Evolutionary conservation across 2,113 vertebrate species (phyloP).

Genomic region (Polypterus bichir): DNA sequence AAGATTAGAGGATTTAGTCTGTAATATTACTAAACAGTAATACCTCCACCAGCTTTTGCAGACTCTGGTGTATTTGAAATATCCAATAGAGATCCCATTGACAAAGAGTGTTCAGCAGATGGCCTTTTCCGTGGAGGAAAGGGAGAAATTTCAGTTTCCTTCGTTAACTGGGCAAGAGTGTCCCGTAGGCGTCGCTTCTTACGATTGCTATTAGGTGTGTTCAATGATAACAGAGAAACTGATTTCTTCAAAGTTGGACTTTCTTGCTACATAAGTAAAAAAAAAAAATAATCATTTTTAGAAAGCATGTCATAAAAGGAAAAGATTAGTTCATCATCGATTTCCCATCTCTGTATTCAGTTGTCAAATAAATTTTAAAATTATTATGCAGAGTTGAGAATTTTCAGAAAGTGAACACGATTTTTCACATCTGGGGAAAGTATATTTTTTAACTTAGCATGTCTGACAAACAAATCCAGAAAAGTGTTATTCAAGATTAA

Average conservation of each 20-base stretch:
- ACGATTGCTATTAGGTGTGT: slow-evolving; percentile 81
- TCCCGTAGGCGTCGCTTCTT: slow-evolving; percentile 82
- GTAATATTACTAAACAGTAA: slow-evolving; percentile 4
- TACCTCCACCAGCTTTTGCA: slow-evolving; percentile 63
- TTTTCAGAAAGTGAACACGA: no score
- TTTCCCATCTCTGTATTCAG: no score
- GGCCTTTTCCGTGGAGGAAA: slow-evolving; percentile 86
- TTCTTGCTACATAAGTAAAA: slow-evolving; percentile 48
- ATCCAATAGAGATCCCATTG: slow-evolving; percentile 83
- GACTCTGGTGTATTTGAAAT: slow-evolving; percentile 92
- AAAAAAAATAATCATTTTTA: neutral
- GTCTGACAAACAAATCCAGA: no score
- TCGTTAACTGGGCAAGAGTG: slow-evolving; percentile 79
- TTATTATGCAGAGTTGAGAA: no score
- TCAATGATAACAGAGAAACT: slow-evolving; percentile 80
- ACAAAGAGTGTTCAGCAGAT: slow-evolving; percentile 82
- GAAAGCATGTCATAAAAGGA: neutral
- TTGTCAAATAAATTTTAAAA: no score
- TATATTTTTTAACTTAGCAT: no score
- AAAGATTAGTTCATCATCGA: no score
- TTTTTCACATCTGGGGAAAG: no score
- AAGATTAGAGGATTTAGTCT: no score
- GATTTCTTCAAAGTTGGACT: slow-evolving; percentile 91
- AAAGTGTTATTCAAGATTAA: no score
- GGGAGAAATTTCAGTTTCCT: slow-evolving; percentile 78